A percentile compares a stretch with the other conserved stretches of the same genome.
Conservation (phyloP, 1,140 invertebrate species). For the Trinorchestia longiramus region DNA sequence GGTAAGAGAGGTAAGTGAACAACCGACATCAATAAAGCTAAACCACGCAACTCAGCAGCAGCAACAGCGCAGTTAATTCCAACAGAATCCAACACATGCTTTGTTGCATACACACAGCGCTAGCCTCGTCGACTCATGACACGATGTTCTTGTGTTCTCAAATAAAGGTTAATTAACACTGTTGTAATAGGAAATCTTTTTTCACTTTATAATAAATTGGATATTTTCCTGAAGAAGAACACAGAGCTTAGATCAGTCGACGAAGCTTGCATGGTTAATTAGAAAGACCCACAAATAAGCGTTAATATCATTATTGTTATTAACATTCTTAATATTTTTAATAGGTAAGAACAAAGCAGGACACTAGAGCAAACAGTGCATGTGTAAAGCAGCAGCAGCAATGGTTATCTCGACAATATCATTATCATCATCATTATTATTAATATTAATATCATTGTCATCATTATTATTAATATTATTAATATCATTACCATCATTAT, state of each 20-base stretch:
- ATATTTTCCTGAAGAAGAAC: background rate
- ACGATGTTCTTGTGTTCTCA: background rate
- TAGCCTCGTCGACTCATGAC: background rate
- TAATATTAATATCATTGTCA: too few species aligned
- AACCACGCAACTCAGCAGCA: background rate
- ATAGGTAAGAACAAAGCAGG: background rate
- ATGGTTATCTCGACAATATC: slow-evolving; percentile 53
- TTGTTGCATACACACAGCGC: background rate
- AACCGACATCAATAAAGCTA: background rate
- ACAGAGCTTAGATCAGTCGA: background rate
- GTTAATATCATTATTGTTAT: background rate
- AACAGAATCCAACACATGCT: background rate
- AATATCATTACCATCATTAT: background rate
- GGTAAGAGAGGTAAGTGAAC: background rate
- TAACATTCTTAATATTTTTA: background rate
- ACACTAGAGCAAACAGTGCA: slow-evolving; percentile 34
- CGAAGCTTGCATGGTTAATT: background rate
- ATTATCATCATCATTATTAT: background rate
- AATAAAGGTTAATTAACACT: background rate
- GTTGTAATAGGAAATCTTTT: background rate
- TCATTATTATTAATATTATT: too few species aligned
- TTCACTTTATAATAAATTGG: background rate
- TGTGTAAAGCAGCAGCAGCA: slow-evolving; percentile 47
- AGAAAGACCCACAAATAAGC: background rate
- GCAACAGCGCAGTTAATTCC: background rate